Conservation (phyloP, 2,113 vertebrate species). For the Mastomys natalensis region DNA sequence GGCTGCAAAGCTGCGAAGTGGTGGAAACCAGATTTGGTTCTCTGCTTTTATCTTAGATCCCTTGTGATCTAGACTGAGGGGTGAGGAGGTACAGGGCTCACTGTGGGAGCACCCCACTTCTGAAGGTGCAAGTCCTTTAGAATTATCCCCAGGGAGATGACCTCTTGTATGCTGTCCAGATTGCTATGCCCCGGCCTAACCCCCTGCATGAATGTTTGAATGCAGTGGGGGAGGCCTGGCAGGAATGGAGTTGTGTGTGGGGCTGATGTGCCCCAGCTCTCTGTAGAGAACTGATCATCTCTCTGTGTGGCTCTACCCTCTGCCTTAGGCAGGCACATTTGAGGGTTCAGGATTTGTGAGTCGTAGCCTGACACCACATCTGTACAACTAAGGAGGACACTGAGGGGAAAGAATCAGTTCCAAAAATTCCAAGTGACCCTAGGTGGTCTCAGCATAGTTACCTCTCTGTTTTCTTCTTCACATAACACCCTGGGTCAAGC, state of each 20-base stretch:
- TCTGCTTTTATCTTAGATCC: constrained; percentile 29
- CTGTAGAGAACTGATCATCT: background rate
- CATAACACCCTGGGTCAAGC: background rate
- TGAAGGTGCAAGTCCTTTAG: background rate
- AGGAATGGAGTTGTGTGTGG: accelerated
- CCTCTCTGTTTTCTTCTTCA: background rate
- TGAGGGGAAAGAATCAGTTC: background rate
- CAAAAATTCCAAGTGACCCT: background rate
- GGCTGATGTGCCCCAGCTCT: background rate
- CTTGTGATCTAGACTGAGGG: background rate
- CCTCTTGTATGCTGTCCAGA: background rate
- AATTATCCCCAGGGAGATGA: background rate
- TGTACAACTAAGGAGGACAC: background rate
- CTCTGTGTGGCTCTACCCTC: background rate
- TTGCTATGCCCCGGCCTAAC: background rate
- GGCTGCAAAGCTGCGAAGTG: constrained; percentile 22
- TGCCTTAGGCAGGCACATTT: background rate
- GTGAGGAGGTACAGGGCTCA: background rate
- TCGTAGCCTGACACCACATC: background rate
- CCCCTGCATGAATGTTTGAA: background rate
- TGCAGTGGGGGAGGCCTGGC: background rate
- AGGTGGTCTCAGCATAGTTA: background rate
- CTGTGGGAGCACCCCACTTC: background rate
- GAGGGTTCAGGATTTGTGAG: background rate
- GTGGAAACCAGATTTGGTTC: background rate